phyloP scores from a whole-genome alignment of 2,888 invertebrate genomes.

The Platycheirus albimanus region DNA sequence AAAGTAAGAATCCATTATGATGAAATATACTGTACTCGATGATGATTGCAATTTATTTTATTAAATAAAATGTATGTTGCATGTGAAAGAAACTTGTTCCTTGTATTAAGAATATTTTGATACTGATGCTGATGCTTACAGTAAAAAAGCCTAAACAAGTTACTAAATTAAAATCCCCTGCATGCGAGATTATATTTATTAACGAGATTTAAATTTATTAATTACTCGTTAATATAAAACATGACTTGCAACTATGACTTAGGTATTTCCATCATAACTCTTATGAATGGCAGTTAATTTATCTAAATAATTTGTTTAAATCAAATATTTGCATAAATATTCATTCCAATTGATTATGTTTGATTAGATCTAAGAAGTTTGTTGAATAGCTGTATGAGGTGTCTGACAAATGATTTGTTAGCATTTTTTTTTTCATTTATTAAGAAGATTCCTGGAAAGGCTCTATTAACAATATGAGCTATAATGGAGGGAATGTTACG shows the following conservation, averaged over 20 bases:
- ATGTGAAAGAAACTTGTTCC: slow-evolving; percentile 48
- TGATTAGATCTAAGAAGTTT: background rate
- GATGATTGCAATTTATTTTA: slow-evolving; percentile 39
- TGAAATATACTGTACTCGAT: slow-evolving; percentile 16
- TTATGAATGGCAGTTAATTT: slow-evolving; percentile 31
- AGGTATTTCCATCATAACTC: slow-evolving; percentile 12
- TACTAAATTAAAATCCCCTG: slow-evolving; percentile 36
- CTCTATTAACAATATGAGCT: too few relatives aligned
- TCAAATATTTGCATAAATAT: slow-evolving; percentile 11
- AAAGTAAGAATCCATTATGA: slow-evolving; percentile 38
- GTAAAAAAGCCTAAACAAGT: slow-evolving; percentile 21
- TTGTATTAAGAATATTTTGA: slow-evolving; percentile 34
- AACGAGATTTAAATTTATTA: slow-evolving; percentile 63
- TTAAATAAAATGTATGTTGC: slow-evolving; percentile 7
- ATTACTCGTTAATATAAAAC: slow-evolving; percentile 38
- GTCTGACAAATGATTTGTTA: background rate
- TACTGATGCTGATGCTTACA: slow-evolving; percentile 12
- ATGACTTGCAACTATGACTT: slow-evolving; percentile 17
- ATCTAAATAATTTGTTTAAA: slow-evolving; percentile 26
- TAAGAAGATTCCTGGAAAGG: too few relatives aligned
- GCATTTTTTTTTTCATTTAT: too few relatives aligned
- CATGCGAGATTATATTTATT: slow-evolving; percentile 14
- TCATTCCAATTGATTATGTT: slow-evolving; percentile 12
- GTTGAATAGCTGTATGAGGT: background rate
- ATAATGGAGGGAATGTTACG: too few relatives aligned